Percentiles rank a stretch among this genome's conserved stretches.
These are phyloP conservation scores for Drosophila helvetica DNA, from an alignment of 2,888 invertebrate species.

Conservation along the genomic window DNA sequence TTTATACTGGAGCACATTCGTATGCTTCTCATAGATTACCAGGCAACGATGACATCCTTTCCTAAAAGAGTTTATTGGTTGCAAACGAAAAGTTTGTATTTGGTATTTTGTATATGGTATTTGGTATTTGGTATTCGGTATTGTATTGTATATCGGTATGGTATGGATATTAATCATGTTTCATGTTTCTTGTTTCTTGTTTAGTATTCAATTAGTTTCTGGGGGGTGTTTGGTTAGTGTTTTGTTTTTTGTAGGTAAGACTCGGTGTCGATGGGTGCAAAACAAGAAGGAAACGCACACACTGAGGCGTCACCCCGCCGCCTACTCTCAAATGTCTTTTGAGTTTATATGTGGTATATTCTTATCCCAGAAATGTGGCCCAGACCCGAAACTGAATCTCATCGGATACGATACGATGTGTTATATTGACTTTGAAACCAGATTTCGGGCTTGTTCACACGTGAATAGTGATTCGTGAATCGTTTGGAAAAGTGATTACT, in stretches of 20 bases:
- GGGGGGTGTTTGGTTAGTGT: conserved; percentile 31
- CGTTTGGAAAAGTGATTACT: conserved; percentile 30
- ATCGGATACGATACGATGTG: background rate
- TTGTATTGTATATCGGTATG: conserved; percentile 49
- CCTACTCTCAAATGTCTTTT: conserved; percentile 10
- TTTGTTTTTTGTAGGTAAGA: conserved; percentile 46
- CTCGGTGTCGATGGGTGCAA: conserved; percentile 21
- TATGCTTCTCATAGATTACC: conserved; percentile 97
- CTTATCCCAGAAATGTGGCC: conserved; percentile 22
- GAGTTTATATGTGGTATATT: background rate
- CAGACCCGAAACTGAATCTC: conserved; percentile 4
- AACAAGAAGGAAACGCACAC: conserved; percentile 22
- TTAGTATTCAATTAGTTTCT: conserved; percentile 24
- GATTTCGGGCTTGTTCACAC: conserved; percentile 4
- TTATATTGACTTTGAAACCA: background rate
- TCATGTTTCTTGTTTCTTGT: conserved; percentile 35
- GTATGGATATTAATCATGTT: conserved; percentile 35
- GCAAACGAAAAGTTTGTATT: conserved; percentile 62
- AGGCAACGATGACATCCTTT: conserved; percentile 97
- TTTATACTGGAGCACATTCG: conserved; percentile 97
- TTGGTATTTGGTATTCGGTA: conserved; percentile 8
- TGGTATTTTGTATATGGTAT: conserved; percentile 34
- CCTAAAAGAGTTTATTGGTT: conserved; percentile 86
- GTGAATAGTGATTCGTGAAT: conserved; percentile 13
- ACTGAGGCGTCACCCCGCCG: conserved; percentile 12